Base-by-base conservation (phyloP, 2,797 vertebrate species). In the Leptodactylus fallax region DNA sequence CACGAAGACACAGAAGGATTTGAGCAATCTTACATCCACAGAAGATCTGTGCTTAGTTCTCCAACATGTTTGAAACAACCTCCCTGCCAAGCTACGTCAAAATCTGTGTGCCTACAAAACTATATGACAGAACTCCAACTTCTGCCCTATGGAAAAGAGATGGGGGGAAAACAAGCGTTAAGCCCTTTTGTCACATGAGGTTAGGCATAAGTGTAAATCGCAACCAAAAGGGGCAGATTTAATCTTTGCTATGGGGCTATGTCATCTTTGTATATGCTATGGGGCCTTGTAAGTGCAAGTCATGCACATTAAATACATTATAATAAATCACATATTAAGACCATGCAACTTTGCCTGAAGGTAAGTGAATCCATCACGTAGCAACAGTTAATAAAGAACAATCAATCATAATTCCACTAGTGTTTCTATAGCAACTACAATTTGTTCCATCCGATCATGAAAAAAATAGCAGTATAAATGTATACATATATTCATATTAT, bases 351-450 rank as follows among this genome's bases (percentile, higher is more conserved):
- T 49, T 56, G 81, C 65, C 56, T 45, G 19, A 61, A 60, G 60
- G 23, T 36, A 72, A 6, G 25, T 72, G 25, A 84, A 84, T 74
- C 83, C 55, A 74, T 84, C 27, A 84, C 60, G 55, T 47, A 76
- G 55, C 36, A 74, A 17, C 56, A 49, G 45, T 60, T 76, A 45
- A 74, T 25, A 60, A 76, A 60, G 61, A 16, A 4, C 19, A 60
- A 58, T 61, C 67, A 16, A 21, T 14, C 47, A 84, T 69, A 76
- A 60, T 84, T 84, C 56, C 55, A 45, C 60, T 49, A 49, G 71
- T 45, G 53, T 63, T 85, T n/a, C 71, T 56, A 76, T 77, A 63
- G 56, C 55, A 76, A 85, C 69, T 72, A 61, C 45, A n/a, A 60
- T n/a, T 61, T 85, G 55, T 19, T 61, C 36, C 19, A 56, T 61